These are phyloP conservation scores for Archips xylosteana DNA, from an alignment of 2,888 invertebrate species.

Conservation along the genomic window DNA sequence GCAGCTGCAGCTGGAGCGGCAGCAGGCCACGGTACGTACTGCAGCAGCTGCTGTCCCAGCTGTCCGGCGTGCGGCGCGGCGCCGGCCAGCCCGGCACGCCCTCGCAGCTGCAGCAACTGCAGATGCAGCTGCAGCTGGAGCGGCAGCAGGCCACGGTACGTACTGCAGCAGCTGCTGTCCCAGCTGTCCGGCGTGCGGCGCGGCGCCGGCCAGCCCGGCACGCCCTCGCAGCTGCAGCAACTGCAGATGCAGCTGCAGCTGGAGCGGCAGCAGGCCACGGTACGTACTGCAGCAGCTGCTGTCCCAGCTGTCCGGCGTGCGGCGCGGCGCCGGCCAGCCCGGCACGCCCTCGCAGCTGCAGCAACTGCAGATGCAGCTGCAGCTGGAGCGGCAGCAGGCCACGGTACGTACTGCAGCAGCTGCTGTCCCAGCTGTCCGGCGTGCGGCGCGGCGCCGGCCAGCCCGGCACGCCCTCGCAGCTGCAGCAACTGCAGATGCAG, in stretches of 20 bases:
- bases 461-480: slow-evolving; percentile 89
- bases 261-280: slow-evolving; percentile 94
- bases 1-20: slow-evolving; percentile 96
- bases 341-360: slow-evolving; percentile 93
- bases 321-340: slow-evolving; percentile 87
- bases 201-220: slow-evolving; percentile 82
- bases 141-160: slow-evolving; percentile 92
- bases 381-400: slow-evolving; percentile 95
- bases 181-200: slow-evolving; percentile 97
- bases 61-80: slow-evolving; percentile 95
- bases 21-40: slow-evolving; percentile 89
- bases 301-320: slow-evolving; percentile 97
- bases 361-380: slow-evolving; percentile 97
- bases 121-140: slow-evolving; percentile 97
- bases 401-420: slow-evolving; percentile 73
- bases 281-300: slow-evolving; percentile 87
- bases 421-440: slow-evolving; percentile 97
- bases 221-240: slow-evolving; percentile 95
- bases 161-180: slow-evolving; percentile 89
- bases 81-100: slow-evolving; percentile 86
- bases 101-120: slow-evolving; percentile 95
- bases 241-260: slow-evolving; percentile 98
- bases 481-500: slow-evolving; percentile 98
- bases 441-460: slow-evolving; percentile 90
- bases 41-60: slow-evolving; percentile 93